These are phyloP conservation scores for Halichoerus grypus DNA, from an alignment of 2,113 vertebrate genomes.

Conservation along the genomic window DNA sequence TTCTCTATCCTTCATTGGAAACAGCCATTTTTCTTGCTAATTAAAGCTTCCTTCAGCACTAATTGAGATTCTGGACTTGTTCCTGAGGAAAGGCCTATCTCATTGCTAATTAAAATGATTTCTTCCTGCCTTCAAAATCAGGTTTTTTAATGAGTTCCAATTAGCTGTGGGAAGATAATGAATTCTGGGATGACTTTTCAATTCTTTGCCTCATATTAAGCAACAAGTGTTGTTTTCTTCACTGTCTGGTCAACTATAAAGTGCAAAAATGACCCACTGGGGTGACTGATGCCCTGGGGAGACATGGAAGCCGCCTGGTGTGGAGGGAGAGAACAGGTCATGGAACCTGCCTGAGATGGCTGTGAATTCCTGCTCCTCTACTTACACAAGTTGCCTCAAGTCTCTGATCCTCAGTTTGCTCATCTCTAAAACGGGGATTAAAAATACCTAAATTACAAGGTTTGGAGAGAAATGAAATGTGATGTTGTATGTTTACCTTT, in stretches of 20 bases:
- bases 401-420: background rate
- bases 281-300: background rate
- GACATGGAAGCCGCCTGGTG: background rate
- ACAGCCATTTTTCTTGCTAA: constrained; percentile 49
- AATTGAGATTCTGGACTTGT: constrained; percentile 45
- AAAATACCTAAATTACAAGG: background rate
- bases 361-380: background rate
- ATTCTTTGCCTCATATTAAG: constrained; percentile 49
- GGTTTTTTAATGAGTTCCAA: constrained; percentile 66
- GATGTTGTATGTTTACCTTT: background rate
- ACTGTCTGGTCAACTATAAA: constrained; percentile 2
- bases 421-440: background rate
- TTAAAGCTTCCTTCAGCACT: constrained; percentile 29
- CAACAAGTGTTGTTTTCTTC: constrained; percentile 21
- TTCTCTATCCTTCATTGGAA: background rate
- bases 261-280: background rate
- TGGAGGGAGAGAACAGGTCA: background rate
- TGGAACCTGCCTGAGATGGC: background rate
- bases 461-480: constrained; percentile 3
- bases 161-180: constrained; percentile 64
- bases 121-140: constrained; percentile 59
- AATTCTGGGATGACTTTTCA: constrained; percentile 50
- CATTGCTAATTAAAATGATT: constrained; percentile 69
- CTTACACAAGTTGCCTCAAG: background rate
- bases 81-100: constrained; percentile 49